Percentiles rank a stretch among this genome's conserved stretches.
phyloP scores from a whole-genome alignment of 2,113 vertebrate species.

The Mustela nigripes region DNA sequence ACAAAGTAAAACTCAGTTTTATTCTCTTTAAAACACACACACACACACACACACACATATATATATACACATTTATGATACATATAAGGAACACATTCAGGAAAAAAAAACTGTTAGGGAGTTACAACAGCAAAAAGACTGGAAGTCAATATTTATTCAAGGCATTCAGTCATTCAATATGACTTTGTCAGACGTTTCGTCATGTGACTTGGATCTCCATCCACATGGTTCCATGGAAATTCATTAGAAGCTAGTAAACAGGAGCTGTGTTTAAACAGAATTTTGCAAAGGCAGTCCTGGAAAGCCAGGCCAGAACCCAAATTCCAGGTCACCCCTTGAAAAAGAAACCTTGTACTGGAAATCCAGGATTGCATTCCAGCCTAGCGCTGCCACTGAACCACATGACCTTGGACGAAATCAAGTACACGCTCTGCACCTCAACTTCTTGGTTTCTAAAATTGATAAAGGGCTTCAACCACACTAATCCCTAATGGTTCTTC shows the following conservation, averaged over 20 bases:
- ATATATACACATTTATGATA: background rate
- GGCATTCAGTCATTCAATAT: background rate
- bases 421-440: background rate
- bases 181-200: slow-evolving; percentile 6
- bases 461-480: background rate
- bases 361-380: background rate
- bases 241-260: background rate
- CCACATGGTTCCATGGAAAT: background rate
- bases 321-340: background rate
- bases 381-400: background rate
- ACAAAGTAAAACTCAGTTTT: background rate
- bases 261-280: background rate
- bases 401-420: background rate
- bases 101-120: background rate
- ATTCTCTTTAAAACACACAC: background rate
- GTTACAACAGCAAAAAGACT: background rate
- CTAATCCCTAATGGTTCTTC: background rate
- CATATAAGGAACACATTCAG: slow-evolving; percentile 39
- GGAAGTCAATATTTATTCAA: slow-evolving; percentile 33
- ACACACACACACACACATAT: background rate
- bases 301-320: background rate
- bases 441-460: slow-evolving; percentile 6
- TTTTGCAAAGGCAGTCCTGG: background rate
- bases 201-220: background rate
- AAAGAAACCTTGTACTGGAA: background rate